Conservation (phyloP, 1,140 invertebrate species). For the Nebria ingens region DNA sequence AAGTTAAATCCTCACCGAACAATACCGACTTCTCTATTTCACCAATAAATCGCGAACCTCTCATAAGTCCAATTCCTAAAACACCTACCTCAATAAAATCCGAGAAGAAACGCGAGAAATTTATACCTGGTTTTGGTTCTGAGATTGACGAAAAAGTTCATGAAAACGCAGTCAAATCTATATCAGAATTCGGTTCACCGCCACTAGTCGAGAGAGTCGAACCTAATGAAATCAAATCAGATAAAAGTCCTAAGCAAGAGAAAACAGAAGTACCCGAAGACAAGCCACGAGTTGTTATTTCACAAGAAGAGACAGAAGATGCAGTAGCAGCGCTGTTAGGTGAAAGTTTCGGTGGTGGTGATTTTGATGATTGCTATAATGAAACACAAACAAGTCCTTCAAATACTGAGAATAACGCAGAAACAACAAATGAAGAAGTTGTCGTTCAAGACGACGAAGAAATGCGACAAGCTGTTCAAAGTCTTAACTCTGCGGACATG, state of each 20-base stretch:
- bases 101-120: constrained; percentile 41
- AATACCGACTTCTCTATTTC: constrained; percentile 32
- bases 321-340: constrained; percentile 77
- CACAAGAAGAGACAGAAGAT: constrained; percentile 86
- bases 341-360: constrained; percentile 60
- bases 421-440: constrained; percentile 39
- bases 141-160: constrained; percentile 62
- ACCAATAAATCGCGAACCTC: constrained; percentile 35
- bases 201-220: constrained; percentile 27
- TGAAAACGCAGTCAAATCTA: constrained; percentile 68
- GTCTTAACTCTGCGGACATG: constrained; percentile 57
- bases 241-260: constrained; percentile 19
- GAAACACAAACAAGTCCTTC: constrained; percentile 34
- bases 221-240: constrained; percentile 30
- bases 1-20: constrained; percentile 32
- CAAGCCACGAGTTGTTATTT: constrained; percentile 72
- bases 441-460: constrained; percentile 63
- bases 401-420: constrained; percentile 21
- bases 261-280: constrained; percentile 39
- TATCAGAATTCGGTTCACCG: constrained; percentile 44
- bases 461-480: constrained; percentile 66
- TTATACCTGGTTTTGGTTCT: constrained; percentile 58
- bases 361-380: constrained; percentile 41
- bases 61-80: constrained; percentile 48
- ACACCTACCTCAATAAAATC: constrained; percentile 32